These are phyloP conservation scores for Phylloscopus trochiloides DNA, from an alignment of 2,113 vertebrate genomes.

Conservation along the genomic window DNA sequence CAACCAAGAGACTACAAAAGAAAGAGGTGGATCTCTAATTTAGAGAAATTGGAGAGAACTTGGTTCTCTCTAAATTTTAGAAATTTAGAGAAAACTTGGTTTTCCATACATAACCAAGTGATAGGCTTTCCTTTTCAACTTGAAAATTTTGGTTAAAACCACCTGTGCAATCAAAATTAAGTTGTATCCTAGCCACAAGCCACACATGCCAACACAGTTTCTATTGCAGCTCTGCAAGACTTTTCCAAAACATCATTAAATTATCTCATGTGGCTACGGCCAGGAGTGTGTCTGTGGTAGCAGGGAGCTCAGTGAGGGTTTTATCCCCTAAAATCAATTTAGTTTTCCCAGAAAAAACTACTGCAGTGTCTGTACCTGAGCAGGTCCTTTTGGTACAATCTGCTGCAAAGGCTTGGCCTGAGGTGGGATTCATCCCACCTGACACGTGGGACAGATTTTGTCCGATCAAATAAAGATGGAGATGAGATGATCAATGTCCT, in stretches of 20 bases:
- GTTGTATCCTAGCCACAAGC: background rate
- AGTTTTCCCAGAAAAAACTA: background rate
- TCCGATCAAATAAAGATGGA: background rate
- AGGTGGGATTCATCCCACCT: background rate
- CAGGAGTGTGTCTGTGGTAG: background rate
- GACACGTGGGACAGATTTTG: background rate
- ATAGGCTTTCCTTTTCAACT: background rate
- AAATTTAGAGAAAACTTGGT: background rate
- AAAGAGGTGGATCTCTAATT: background rate
- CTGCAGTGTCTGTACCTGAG: background rate
- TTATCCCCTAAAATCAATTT: background rate
- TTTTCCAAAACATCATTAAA: background rate
- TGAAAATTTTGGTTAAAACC: background rate
- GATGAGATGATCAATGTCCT: background rate
- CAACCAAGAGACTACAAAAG: background rate
- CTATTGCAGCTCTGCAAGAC: background rate
- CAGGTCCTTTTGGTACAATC: background rate
- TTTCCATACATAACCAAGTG: background rate
- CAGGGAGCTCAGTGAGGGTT: background rate
- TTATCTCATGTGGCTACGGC: background rate
- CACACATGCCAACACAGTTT: fast-evolving
- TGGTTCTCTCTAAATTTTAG: too few species aligned
- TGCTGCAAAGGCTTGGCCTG: background rate
- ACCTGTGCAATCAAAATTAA: background rate
- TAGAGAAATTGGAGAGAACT: background rate